Conservation (phyloP, 2,888 invertebrate species). For the Platycheirus albimanus region DNA sequence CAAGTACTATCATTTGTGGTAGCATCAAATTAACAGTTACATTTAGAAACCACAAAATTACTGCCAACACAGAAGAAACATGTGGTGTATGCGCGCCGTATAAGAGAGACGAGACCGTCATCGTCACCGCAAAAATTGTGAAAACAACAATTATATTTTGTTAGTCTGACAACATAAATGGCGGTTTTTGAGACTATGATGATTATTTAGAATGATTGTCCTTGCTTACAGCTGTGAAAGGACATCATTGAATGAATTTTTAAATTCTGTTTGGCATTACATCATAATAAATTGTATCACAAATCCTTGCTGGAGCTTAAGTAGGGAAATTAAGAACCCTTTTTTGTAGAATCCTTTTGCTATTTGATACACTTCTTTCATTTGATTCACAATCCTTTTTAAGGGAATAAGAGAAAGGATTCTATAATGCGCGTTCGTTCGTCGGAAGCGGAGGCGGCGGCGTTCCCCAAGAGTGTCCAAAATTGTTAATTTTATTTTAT, state of each 20-base stretch:
- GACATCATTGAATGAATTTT: slow-evolving; percentile 51
- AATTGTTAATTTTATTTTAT: slow-evolving; percentile 67
- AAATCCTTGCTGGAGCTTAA: slow-evolving; percentile 57
- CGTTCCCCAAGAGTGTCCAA: slow-evolving; percentile 58
- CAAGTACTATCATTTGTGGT: slow-evolving; percentile 73
- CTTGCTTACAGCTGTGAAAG: slow-evolving; percentile 52
- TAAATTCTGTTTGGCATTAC: slow-evolving; percentile 10
- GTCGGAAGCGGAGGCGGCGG: too few relatives aligned
- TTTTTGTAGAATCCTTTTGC: slow-evolving; percentile 46
- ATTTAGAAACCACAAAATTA: slow-evolving; percentile 67
- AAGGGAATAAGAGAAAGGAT: slow-evolving; percentile 6
- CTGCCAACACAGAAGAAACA: slow-evolving; percentile 18
- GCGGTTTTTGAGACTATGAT: slow-evolving; percentile 19
- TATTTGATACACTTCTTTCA: slow-evolving; percentile 60
- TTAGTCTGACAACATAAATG: slow-evolving; percentile 6
- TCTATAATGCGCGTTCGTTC: background rate
- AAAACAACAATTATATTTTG: slow-evolving; percentile 62
- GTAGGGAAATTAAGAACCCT: slow-evolving; percentile 42
- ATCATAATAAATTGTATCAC: slow-evolving; percentile 44
- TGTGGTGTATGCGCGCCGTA: slow-evolving; percentile 14
- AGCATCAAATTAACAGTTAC: slow-evolving; percentile 71
- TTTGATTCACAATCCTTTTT: slow-evolving; percentile 38
- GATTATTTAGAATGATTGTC: slow-evolving; percentile 42
- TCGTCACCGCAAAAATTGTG: slow-evolving; percentile 57
- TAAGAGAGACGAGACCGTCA: slow-evolving; percentile 24